Base-by-base conservation (phyloP, 2,888 invertebrate species). In the Unio delphinus region DNA sequence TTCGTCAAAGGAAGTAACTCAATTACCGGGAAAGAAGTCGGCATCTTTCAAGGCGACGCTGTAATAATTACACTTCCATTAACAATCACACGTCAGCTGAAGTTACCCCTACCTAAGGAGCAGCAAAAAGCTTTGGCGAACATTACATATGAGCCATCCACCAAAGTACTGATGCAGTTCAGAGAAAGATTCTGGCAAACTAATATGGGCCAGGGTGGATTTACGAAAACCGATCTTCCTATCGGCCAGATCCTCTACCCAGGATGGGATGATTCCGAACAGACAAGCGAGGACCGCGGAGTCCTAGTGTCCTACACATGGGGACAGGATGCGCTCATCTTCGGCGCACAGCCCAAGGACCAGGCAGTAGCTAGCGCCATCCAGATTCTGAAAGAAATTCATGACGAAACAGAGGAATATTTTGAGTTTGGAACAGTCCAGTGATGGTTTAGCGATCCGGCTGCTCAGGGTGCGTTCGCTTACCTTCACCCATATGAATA, bases 351-450 rank as follows among this genome's bases (percentile, higher is more conserved):
- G 56, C 26, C 69, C 17, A 28, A 70, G 3, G 56, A 68, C 34
- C 67, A 68, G 26, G 73, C 75, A 8, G 65, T 78, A 11, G 62
- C 58, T 8, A 73, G 68, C 56, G 75, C 23, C 76, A 79, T 54
- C 74, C 73, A 1, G 73, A 75, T 56, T 58, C 64, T 79, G 7
- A 56, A 68, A 55, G 68, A 71, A 62, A 67, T 76, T n/a, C 76
- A 79, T 54, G 73, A 72, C 1, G 71, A 75, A 63, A 66, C 72
- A 5, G 26, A 64, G 23, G n/a, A 65, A n/a, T 64, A 78, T 45
- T 75, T 76, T 60, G 78, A 78, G 59, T 67, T 72, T 60, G 79
- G 73, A 1, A 61, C 62, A 8, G 70, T 75, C 4, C 70, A 79
- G 55, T 70, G 73, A n/a, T 79, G 76, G 79, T 68, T 55, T 61